Conservation (phyloP, 2,113 vertebrate genomes). For the Neodontobutis hainanensis region DNA sequence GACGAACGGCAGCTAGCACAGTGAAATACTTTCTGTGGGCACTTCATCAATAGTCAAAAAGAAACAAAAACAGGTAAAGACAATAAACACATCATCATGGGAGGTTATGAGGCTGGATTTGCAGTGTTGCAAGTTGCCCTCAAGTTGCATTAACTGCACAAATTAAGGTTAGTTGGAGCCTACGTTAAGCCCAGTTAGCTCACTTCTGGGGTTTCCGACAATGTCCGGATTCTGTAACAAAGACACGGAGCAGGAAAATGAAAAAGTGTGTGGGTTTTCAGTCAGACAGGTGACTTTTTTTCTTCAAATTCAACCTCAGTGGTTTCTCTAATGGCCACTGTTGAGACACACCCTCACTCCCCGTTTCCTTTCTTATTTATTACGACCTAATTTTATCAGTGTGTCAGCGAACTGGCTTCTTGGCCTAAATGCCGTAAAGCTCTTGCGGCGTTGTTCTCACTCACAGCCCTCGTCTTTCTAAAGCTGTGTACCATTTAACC, state of each 20-base stretch:
- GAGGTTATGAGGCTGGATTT: constrained; percentile 64
- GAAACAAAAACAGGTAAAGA: no score
- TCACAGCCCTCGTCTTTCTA: constrained; percentile 52
- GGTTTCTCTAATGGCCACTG: constrained; percentile 65
- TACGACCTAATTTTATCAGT: constrained; percentile 73
- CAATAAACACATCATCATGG: no score
- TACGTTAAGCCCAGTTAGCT: constrained; percentile 67
- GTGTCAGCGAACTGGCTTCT: constrained; percentile 55
- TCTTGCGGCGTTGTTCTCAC: constrained; percentile 42
- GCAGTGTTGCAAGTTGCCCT: constrained; percentile 58
- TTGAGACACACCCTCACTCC: constrained; percentile 55
- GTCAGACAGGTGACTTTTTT: constrained; percentile 52
- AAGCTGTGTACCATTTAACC: constrained; percentile 65
- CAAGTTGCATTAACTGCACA: constrained; percentile 61
- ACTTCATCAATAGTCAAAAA: no score
- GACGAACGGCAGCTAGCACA: constrained; percentile 65
- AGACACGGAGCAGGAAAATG: constrained; percentile 52
- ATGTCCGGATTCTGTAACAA: constrained; percentile 65
- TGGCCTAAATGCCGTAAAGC: constrained; percentile 69
- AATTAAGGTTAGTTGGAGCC: constrained; percentile 68
- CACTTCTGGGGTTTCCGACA: constrained; percentile 61
- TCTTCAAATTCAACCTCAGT: constrained; percentile 53
- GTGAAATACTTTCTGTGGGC: no score
- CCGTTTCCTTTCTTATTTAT: constrained; percentile 66
- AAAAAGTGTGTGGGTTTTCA: constrained; percentile 42